Evolutionary conservation across 1,140 invertebrate species (phyloP), one percentile per base, ranked within the genome.

Genomic region (Mya arenaria): DNA sequence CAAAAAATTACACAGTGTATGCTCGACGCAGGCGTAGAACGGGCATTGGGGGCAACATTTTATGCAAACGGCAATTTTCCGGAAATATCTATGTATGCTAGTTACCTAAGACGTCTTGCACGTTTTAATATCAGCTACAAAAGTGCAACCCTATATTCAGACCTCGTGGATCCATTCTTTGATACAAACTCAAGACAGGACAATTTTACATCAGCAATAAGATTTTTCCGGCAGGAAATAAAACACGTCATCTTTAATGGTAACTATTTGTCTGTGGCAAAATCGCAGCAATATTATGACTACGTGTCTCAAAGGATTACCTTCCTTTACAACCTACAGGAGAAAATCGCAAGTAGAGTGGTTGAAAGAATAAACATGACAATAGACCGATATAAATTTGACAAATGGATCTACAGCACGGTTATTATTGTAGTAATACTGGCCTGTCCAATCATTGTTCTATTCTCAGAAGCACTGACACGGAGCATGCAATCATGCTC

Each of bases 1-100:
- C 77, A 80, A 30, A 80, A 80, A 41, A 69, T 80, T 23, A 80
- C 77, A 58, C 66, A 56, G 6, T 80, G 77, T 41, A 56, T 71
- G 52, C 23, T 80, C 13, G 77, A 80, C 28, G 30, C 77, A 17
- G 77, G 77, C 0, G 77, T 66, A 48, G 77, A 80, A 44, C 5
- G 66, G 32, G 77, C 77, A 10, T 80, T 44, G 15, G 77, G 77
- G 8, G 52, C 65, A 6, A 69, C 71, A 66, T 80, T 80, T 25
- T 80, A 39, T 48, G 65, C 77, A 13, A 44, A 68, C 28, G 77
- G 77, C 37, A 80, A 80, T 36, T 80, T 80, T 32, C 66, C 55
- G 3, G 48, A 80, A 10, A 8, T 15, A 25, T 37, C 41, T 37
- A n/a, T 80, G 30, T 69, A 80, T 36, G 63, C 56, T 34, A 34